Base-by-base conservation (phyloP, 2,888 invertebrate genomes). In the Drosophila villosipedis region DNA sequence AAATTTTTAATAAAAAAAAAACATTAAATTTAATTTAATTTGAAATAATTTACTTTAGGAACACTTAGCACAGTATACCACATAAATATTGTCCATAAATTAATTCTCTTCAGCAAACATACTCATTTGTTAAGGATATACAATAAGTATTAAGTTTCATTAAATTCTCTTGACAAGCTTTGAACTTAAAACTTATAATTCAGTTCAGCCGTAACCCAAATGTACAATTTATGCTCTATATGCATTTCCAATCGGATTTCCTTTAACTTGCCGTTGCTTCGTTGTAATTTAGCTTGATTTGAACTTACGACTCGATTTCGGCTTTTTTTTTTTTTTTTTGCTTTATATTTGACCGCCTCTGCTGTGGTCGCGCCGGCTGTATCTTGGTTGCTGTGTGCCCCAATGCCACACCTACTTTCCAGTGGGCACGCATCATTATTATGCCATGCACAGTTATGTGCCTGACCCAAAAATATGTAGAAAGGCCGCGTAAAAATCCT, bases 361-460 rank as follows among this genome's bases (percentile, higher is more conserved):
- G 72, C 76, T 80, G 72, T 47, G 81, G 67, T 62, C 64, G 66
- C 55, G 53, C 39, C 66, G 52, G 59, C 68, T 68, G 65, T 31
- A 43, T 25, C 53, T 55, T 33, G 41, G 37, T 55, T 41, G 47
- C 43, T 59, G 39, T 60, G 10, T 25, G 55, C 25, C 25, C n/a
- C 22, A 12, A n/a, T 49, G 63, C 55, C 59, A 57, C 74, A 61
- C 66, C 78, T 81, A 66, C n/a, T 57, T 58, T 30, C 7, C 16
- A 66, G 52, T 68, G 74, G 74, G 71, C 73, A 72, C 72, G 80
- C 73, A 88, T 89, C 85, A 88, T 88, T 88, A 90, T 91, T 88
- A 88, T 88, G 91, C 91, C 76, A 91, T 88, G 90, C 88, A 88
- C 88, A 90, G 91, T 83, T 90, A 88, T 88, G 76, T 82, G 84